Percentiles rank a stretch among this genome's conserved stretches.
Conservation (phyloP, 1,140 invertebrate genomes). For the Hydropsyche tenuis region DNA sequence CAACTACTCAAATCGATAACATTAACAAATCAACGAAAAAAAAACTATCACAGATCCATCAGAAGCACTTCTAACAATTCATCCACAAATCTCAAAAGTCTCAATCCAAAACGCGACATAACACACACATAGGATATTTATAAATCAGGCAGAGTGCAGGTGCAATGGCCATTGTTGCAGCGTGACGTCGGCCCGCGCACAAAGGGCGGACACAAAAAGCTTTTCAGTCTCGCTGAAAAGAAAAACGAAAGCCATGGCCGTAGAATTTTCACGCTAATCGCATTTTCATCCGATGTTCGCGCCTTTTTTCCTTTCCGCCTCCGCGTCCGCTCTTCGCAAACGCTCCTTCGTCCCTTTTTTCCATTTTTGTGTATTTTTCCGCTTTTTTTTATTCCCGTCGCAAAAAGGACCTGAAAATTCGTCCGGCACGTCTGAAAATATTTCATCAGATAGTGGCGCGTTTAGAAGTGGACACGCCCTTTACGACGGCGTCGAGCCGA, state of each 20-base stretch:
- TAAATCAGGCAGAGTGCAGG: slow-evolving; percentile 8
- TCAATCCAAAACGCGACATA: no score
- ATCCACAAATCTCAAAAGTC: no score
- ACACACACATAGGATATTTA: neutral
- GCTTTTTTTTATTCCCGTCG: no score
- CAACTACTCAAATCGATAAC: no score
- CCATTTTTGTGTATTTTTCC: no score
- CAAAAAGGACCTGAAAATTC: no score
- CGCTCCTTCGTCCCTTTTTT: no score
- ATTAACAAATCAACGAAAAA: no score
- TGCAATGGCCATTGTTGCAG: slow-evolving; percentile 8
- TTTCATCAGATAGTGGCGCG: slow-evolving; percentile 1
- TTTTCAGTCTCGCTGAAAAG: neutral
- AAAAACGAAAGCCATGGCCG: neutral
- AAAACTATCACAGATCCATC: no score
- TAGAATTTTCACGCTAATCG: slow-evolving; percentile 15
- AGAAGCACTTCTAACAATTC: no score
- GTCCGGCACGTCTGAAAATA: neutral
- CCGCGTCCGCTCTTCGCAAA: no score
- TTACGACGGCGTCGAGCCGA: neutral
- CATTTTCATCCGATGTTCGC: slow-evolving; percentile 6
- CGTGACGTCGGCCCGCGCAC: neutral
- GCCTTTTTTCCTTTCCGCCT: no score
- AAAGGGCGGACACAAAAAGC: slow-evolving; percentile 2
- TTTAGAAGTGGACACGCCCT: slow-evolving; percentile 1